These are phyloP conservation scores for Chaetura pelagica DNA, from an alignment of 2,113 vertebrate species.

Conservation along the genomic window DNA sequence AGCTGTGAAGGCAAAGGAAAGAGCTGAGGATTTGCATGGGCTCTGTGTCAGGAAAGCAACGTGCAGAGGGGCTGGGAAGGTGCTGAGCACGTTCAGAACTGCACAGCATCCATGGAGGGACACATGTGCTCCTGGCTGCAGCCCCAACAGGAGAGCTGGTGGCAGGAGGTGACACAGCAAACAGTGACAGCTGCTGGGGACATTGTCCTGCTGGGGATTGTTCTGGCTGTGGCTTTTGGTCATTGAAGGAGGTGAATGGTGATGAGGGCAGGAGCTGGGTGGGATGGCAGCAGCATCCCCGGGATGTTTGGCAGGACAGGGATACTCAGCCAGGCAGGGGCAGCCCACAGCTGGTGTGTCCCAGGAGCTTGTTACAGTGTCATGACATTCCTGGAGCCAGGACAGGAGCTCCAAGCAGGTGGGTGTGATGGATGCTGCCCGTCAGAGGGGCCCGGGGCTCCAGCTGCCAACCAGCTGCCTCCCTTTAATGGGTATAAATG, in stretches of 20 bases:
- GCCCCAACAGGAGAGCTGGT: not conserved
- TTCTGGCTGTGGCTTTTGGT: not conserved
- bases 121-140: fast-evolving
- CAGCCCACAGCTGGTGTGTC: no score
- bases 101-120: fast-evolving
- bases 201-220: fast-evolving
- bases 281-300: no score
- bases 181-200: fast-evolving
- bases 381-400: not conserved
- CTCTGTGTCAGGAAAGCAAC: not conserved
- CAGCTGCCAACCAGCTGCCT: not conserved
- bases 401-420: fast-evolving
- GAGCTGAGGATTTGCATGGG: not conserved
- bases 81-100: not conserved
- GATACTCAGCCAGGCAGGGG: no score
- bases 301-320: no score
- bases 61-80: fast-evolving
- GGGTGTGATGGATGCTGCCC: not conserved
- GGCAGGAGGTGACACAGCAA: not conserved
- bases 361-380: not conserved
- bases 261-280: no score
- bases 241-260: fast-evolving
- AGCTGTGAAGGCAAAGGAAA: not conserved
- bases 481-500: conserved; percentile 58
- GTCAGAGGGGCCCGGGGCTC: not conserved